A percentile compares a stretch with the other conserved stretches of the same genome.
phyloP scores from a whole-genome alignment of 2,797 vertebrate species.

The Gobio occitaniae region DNA sequence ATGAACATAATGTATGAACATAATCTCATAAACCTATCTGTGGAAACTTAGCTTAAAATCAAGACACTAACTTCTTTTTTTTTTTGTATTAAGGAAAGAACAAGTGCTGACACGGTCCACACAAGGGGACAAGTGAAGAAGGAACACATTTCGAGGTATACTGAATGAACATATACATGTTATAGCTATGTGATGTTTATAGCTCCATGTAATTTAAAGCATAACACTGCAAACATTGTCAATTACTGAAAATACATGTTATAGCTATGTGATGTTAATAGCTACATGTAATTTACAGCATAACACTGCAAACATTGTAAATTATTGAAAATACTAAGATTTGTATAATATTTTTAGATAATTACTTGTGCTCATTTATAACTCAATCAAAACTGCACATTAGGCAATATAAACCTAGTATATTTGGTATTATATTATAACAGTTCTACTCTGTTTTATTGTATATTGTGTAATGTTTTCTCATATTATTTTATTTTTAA shows the following conservation, averaged over 20 bases:
- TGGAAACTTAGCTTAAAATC: not conserved
- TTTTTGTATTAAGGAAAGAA: slow-evolving; percentile 36
- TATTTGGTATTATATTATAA: not conserved
- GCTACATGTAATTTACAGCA: not conserved
- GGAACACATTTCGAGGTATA: slow-evolving; percentile 71
- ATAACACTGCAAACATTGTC: not conserved
- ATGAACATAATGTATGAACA: not conserved
- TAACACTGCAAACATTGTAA: not conserved
- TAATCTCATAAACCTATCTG: not conserved
- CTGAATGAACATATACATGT: not conserved
- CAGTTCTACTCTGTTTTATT: not conserved
- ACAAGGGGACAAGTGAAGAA: slow-evolving; percentile 61
- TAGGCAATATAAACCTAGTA: not conserved
- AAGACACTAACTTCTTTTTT: not conserved
- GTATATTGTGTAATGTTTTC: not conserved
- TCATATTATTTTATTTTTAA: slow-evolving; percentile 31
- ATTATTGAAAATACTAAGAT: not conserved
- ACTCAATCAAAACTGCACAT: not conserved
- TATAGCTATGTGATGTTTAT: not conserved
- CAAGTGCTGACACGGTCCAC: slow-evolving; percentile 60
- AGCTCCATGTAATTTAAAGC: not conserved
- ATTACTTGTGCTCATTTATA: not conserved
- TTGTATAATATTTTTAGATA: not conserved
- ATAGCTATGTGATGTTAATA: not conserved
- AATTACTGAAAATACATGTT: not conserved